phyloP scores from a whole-genome alignment of 2,888 invertebrate genomes.

The Rotaria magnacalcarata region DNA sequence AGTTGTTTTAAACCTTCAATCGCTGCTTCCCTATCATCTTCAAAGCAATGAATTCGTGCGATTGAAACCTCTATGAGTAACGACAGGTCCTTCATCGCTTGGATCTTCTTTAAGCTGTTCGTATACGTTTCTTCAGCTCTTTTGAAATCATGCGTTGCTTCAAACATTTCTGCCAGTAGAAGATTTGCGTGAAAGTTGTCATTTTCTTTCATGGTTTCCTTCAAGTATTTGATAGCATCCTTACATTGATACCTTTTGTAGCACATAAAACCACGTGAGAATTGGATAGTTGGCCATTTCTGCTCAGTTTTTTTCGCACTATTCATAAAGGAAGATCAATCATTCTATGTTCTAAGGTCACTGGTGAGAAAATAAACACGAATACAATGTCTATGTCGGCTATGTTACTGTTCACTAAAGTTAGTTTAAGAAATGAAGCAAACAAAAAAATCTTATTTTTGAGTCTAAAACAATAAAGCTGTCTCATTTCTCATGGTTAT shows the following conservation, averaged over 20 bases:
- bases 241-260: not conserved
- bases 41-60: not conserved
- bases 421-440: no score
- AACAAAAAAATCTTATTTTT: no score
- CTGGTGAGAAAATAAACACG: no score
- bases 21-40: not conserved
- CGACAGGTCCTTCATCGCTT: not conserved
- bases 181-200: not conserved
- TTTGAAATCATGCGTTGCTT: not conserved
- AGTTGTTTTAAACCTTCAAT: not conserved
- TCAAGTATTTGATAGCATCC: not conserved
- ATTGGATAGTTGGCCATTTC: no score
- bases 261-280: not conserved
- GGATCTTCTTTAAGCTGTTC: not conserved
- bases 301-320: no score
- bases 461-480: no score
- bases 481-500: no score
- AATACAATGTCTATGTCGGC: no score
- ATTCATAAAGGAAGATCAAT: no score
- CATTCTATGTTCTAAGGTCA: no score
- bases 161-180: not conserved
- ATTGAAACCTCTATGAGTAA: not conserved
- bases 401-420: no score
- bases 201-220: not conserved
- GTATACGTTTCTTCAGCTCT: not conserved